Base-by-base conservation (phyloP, 2,113 vertebrate species). In the Cyrtonyx montezumae region DNA sequence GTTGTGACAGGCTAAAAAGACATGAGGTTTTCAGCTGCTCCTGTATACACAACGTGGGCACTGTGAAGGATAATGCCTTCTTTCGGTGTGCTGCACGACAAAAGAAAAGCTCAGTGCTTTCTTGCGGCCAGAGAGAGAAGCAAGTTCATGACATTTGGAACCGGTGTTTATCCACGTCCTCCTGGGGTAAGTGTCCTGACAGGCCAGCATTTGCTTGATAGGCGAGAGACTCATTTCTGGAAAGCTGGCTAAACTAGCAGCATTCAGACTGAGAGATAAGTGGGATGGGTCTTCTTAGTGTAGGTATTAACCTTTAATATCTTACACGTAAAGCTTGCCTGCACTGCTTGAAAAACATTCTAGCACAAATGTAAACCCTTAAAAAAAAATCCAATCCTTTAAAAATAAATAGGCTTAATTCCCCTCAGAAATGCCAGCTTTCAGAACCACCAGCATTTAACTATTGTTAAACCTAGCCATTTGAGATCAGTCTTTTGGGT, bases 261-360 rank as follows among this genome's bases (percentile, higher is more conserved):
- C 78, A 90, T 78, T 48, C 79, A 94, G 51, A 53, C 79, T 77
- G 45, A 74, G 69, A 82, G 65, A 71, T 36, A 32, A 32, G 34
- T 42, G n/a, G 91, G 79, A 89, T 68, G 61, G 40, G 65, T 51
- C 45, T 65, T 86, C 79, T 65, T 68, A 42, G 21, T 86, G 79
- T 53, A 93, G 65, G 40, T 93, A 96, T 84, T 93, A 96, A 92
- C 94, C 91, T 94, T 96, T 95, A 96, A 95, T 94, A 92, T 53
- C 91, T 76, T 86, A 93, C 82, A 88, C 84, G 91, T 94, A 79
- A 88, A 95, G 58, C 82, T 75, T 88, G 90, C 81, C 94, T 83
- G 69, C 79, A 63, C 61, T 88, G 87, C 79, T 91, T 86, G 56
- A 92, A 91, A 88, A 91, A 96, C 3, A 5, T 79, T 94, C 73